Percentiles rank a stretch among this genome's conserved stretches.
Evolutionary conservation across 2,113 vertebrate genomes (phyloP).

Genomic region (Phylloscopus whistleri): DNA sequence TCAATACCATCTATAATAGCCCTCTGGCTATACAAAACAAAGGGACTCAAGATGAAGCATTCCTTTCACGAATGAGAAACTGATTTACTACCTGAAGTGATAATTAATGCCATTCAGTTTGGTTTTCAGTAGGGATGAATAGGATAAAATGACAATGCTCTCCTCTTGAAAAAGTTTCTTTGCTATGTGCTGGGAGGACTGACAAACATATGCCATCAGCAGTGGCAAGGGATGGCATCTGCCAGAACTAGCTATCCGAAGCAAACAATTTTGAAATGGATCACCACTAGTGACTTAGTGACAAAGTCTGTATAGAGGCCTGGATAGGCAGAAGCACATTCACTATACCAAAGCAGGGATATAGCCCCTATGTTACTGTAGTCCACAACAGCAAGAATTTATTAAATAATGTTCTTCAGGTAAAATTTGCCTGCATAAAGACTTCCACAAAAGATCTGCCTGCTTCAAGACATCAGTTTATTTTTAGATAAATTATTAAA

Average conservation of each 20-base stretch:
- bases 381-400: neutral
- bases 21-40: slow-evolving; percentile 56
- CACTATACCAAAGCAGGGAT: fast-evolving
- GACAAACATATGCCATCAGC: neutral
- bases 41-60: slow-evolving; percentile 28
- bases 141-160: slow-evolving; percentile 13
- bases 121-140: slow-evolving; percentile 59
- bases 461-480: neutral
- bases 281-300: neutral
- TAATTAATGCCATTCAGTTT: slow-evolving; percentile 72
- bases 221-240: neutral
- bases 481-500: neutral
- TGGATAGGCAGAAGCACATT: neutral
- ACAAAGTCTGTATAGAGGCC: neutral
- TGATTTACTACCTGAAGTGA: slow-evolving; percentile 73
- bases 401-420: neutral
- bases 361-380: neutral
- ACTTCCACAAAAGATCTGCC: neutral
- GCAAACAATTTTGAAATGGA: neutral
- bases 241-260: neutral
- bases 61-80: slow-evolving; percentile 67
- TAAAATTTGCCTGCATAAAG: neutral
- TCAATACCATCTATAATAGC: slow-evolving; percentile 64
- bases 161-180: slow-evolving; percentile 19
- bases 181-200: neutral